Percentiles rank a stretch among this genome's conserved stretches.
Evolutionary conservation across 2,888 invertebrate genomes (phyloP).

Genomic region (Creontiades dilutus): DNA sequence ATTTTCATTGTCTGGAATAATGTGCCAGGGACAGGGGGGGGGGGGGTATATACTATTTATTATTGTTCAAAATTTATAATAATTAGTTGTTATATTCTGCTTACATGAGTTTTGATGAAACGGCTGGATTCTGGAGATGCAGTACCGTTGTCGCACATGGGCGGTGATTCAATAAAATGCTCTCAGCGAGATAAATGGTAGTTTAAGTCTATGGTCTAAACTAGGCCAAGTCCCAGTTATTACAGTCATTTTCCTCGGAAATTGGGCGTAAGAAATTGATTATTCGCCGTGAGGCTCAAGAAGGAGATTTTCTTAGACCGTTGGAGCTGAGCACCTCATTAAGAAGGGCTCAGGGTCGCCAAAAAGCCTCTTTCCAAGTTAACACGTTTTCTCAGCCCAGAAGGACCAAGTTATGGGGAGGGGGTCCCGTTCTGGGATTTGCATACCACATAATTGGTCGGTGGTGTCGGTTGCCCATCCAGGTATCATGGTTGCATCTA

Average conservation of each 20-base stretch:
- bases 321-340: not conserved
- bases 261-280: slow-evolving; percentile 20
- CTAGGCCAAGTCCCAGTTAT: not conserved
- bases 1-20: too few relatives aligned
- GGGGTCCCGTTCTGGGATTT: not conserved
- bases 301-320: not conserved
- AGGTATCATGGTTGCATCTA: slow-evolving; percentile 10
- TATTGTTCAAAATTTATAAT: too few relatives aligned
- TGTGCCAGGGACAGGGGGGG: too few relatives aligned
- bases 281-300: not conserved
- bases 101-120: too few relatives aligned
- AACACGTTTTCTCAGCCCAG: slow-evolving; percentile 4
- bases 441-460: not conserved
- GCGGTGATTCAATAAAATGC: too few relatives aligned
- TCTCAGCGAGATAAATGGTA: too few relatives aligned
- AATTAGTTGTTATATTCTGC: too few relatives aligned
- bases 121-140: too few relatives aligned
- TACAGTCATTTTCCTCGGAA: not conserved
- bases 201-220: not conserved
- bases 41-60: too few relatives aligned
- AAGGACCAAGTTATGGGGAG: not conserved
- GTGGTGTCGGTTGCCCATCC: slow-evolving; percentile 36
- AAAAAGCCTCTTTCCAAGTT: not conserved
- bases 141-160: too few relatives aligned
- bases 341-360: not conserved